Percentiles rank a stretch among this genome's conserved stretches.
phyloP scores from a whole-genome alignment of 2,888 invertebrate species.

The Anarsia innoxiella region DNA sequence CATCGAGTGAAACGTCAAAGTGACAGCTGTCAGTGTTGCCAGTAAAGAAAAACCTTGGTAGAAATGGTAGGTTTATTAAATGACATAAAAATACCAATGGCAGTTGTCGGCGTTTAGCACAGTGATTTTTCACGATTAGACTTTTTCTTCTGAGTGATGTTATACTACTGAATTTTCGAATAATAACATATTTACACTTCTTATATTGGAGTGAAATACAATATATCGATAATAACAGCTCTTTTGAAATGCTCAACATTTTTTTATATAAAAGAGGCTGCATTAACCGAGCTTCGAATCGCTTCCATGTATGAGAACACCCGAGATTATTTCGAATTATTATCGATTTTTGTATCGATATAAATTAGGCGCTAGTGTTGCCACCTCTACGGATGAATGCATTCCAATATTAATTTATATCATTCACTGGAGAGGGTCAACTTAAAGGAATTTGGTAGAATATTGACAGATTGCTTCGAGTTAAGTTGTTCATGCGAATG shows the following conservation, averaged over 20 bases:
- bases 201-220: constrained; percentile 1
- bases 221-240: neutral
- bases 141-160: constrained; percentile 7
- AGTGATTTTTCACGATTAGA: constrained; percentile 7
- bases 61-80: no score
- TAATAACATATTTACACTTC: constrained; percentile 5
- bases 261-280: constrained; percentile 13
- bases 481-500: neutral
- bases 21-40: constrained; percentile 11
- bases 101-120: constrained; percentile 8
- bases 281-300: constrained; percentile 12
- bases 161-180: constrained; percentile 7
- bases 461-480: neutral
- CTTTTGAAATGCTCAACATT: constrained; percentile 1
- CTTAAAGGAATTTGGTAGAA: neutral
- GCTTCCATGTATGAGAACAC: neutral
- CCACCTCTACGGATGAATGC: constrained; percentile 10
- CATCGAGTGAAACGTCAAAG: constrained; percentile 27
- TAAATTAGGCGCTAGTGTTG: constrained; percentile 13
- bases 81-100: no score
- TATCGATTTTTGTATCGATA: constrained; percentile 10
- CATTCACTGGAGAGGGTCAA: constrained; percentile 5
- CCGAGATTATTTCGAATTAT: no score
- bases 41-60: no score
- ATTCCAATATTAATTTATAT: constrained; percentile 13